phyloP scores from a whole-genome alignment of 30 jellyfish, hydroid and myxozoan genomes.

The Morbakka virulenta region DNA sequence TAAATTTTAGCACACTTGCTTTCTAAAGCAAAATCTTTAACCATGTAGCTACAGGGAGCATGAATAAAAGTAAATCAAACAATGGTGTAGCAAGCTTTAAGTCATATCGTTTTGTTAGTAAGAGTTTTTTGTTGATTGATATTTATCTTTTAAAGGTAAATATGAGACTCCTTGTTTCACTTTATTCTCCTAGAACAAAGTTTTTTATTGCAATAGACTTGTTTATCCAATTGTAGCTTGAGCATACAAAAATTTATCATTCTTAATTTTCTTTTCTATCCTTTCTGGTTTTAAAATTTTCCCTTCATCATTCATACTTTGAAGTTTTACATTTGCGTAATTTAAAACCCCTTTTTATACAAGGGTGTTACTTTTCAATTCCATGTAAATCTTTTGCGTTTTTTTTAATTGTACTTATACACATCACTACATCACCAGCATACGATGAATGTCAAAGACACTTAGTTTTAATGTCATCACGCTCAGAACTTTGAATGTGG shows the following conservation, averaged over 20 bases:
- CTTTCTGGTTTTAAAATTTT: no score
- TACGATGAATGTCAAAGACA: conserved; percentile 23
- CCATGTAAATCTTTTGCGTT: neutral
- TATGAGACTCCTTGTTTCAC: conserved; percentile 4
- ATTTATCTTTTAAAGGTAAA: conserved; percentile 1
- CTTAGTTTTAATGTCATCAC: no score
- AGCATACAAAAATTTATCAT: no score
- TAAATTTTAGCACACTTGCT: conserved; percentile 4
- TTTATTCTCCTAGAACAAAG: no score
- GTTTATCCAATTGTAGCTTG: no score
- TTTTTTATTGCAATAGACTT: no score
- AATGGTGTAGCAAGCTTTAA: neutral
- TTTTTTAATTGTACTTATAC: conserved; percentile 8
- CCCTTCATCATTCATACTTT: conserved; percentile 5
- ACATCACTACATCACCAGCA: conserved; percentile 17
- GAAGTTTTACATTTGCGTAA: neutral
- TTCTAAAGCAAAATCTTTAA: neutral
- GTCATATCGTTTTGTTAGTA: neutral
- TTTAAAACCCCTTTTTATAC: conserved; percentile 7
- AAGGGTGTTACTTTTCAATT: neutral
- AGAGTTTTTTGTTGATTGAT: neutral
- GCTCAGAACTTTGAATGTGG: no score
- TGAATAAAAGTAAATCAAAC: conserved; percentile 10
- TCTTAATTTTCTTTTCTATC: no score
- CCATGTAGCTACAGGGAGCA: conserved; percentile 5